Evolutionary conservation across 1,140 invertebrate species (phyloP).

Genomic region (Drosophila seguyi): DNA sequence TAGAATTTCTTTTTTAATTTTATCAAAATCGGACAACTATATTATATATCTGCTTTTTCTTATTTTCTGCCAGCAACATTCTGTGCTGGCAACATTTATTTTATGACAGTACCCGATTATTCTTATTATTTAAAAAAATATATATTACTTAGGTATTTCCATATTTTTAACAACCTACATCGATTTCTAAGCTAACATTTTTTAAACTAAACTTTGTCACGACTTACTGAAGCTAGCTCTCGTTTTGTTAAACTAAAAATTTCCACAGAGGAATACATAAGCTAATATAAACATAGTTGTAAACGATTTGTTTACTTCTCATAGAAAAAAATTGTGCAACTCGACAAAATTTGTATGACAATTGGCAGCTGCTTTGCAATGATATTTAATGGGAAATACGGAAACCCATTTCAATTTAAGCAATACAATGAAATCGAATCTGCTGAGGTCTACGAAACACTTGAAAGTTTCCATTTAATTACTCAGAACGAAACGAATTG

Average conservation of each 20-base stretch:
- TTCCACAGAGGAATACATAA: not conserved
- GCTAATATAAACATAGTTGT: not conserved
- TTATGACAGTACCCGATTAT: too few relatives aligned
- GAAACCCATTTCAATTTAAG: conserved; percentile 16
- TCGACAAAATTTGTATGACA: not conserved
- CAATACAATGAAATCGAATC: conserved; percentile 17
- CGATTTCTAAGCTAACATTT: too few relatives aligned
- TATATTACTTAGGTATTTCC: too few relatives aligned
- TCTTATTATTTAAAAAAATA: too few relatives aligned
- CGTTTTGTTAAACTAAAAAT: not conserved
- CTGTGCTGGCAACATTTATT: too few relatives aligned
- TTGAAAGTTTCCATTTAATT: conserved; percentile 44
- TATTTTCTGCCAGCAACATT: too few relatives aligned
- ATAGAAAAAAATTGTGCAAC: not conserved
- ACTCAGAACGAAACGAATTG: conserved; percentile 31
- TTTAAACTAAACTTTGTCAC: too few relatives aligned
- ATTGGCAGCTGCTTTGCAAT: conserved; percentile 17
- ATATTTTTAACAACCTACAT: too few relatives aligned
- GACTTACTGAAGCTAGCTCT: not conserved
- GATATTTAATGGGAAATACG: conserved; percentile 27
- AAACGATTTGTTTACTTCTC: not conserved
- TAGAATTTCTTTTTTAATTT: too few relatives aligned
- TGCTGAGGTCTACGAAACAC: conserved; percentile 31
- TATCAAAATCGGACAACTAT: too few relatives aligned
- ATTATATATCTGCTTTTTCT: too few relatives aligned